Percentiles rank a stretch among this genome's conserved stretches.
phyloP scores from a whole-genome alignment of 2,888 invertebrate species.

The Dilophus febrilis region DNA sequence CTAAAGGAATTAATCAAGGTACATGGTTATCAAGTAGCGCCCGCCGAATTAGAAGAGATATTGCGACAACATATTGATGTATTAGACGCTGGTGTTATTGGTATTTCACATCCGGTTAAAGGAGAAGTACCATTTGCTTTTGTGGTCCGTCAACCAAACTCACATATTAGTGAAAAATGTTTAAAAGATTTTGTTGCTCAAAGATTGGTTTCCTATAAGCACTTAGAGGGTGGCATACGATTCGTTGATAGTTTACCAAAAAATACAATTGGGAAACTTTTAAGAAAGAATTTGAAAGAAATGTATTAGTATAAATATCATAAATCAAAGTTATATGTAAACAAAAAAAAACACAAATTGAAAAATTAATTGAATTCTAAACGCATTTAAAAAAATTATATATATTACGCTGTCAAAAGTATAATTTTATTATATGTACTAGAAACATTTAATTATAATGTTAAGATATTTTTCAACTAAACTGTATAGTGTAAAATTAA shows the following conservation, averaged over 20 bases:
- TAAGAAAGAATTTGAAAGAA: too few species aligned
- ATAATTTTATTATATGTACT: too few species aligned
- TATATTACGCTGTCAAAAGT: too few species aligned
- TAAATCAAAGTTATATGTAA: too few species aligned
- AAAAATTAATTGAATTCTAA: too few species aligned
- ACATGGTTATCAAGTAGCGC: slow-evolving; percentile 61
- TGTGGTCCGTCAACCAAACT: slow-evolving; percentile 37
- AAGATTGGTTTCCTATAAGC: slow-evolving; percentile 61
- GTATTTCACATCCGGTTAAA: slow-evolving; percentile 43
- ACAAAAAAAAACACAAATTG: too few species aligned
- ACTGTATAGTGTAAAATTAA: too few species aligned
- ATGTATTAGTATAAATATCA: too few species aligned
- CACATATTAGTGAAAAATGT: slow-evolving; percentile 32
- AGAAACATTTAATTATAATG: too few species aligned
- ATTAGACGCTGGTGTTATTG: slow-evolving; percentile 68
- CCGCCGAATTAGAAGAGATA: slow-evolving; percentile 62
- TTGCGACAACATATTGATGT: slow-evolving; percentile 40
- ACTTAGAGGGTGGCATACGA: slow-evolving; percentile 44
- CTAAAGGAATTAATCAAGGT: slow-evolving; percentile 74
- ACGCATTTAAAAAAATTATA: too few species aligned
- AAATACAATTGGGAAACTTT: slow-evolving; percentile 59
- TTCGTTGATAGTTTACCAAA: slow-evolving; percentile 57
- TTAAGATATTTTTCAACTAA: too few species aligned
- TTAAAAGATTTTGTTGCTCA: slow-evolving; percentile 43
- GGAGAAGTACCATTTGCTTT: slow-evolving; percentile 68